phyloP scores from a whole-genome alignment of 2,113 vertebrate species.

The Struthio camelus region DNA sequence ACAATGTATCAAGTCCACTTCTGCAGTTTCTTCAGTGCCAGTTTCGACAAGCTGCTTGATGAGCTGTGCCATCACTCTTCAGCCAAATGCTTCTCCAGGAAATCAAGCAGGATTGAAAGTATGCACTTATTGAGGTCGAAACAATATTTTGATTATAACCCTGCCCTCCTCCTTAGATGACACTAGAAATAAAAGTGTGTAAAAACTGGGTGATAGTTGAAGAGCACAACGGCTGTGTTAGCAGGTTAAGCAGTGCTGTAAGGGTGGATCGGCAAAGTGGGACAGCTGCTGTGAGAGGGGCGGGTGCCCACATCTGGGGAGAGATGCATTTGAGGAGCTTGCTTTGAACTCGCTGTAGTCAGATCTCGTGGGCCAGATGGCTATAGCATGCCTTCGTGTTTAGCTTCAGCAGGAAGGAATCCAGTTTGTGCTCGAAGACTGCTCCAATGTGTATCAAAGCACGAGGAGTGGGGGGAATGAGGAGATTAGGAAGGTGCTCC shows the following conservation, averaged over 20 bases:
- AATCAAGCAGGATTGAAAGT: background rate
- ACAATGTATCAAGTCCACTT: rapidly evolving
- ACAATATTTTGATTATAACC: background rate
- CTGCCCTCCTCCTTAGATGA: background rate
- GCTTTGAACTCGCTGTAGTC: too few relatives aligned
- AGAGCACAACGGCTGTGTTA: rapidly evolving
- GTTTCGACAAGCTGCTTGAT: background rate
- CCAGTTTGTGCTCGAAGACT: background rate
- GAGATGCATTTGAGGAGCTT: rapidly evolving
- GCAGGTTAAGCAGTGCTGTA: background rate
- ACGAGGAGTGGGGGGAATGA: background rate
- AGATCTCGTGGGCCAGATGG: background rate
- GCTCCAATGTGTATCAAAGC: background rate
- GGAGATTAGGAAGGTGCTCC: background rate
- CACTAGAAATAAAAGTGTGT: background rate
- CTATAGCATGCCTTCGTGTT: background rate
- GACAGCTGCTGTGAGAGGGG: background rate
- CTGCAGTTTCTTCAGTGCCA: rapidly evolving
- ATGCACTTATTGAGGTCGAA: background rate
- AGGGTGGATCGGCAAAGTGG: background rate
- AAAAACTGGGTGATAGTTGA: too few relatives aligned
- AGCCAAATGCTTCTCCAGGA: background rate
- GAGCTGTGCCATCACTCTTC: background rate
- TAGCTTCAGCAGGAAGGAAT: background rate
- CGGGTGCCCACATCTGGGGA: background rate